Evolutionary conservation across 2,888 invertebrate genomes (phyloP), one percentile per base, ranked within the genome.

Genomic region (Dynastes grantii): DNA sequence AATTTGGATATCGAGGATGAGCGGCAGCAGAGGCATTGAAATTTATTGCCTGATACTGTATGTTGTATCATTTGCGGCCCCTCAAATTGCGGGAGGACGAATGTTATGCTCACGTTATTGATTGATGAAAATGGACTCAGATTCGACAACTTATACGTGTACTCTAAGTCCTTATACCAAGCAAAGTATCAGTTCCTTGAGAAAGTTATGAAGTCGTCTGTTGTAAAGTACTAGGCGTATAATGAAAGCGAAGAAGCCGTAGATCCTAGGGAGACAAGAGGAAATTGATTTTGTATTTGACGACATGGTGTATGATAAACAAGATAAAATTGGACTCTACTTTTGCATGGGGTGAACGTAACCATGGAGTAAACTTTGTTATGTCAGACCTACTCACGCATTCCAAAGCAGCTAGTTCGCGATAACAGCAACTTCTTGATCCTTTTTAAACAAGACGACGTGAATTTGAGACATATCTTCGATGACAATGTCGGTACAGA

Each of bases 71-170:
- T 88, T 78, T 81, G 84, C 8, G 87, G 87, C 11, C 85, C 86
- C 55, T 85, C 85, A n/a, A 85, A 85, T 76, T 86, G 85, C 80
- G 87, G 88, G 1, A 88, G 88, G 83, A 87, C 87, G 4, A 87
- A 87, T 78, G 81, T 85, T 4, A 81, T 88, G 77, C 64, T 87
- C 3, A 81, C 82, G 76, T 82, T 88, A 76, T 79, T 88, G 40
- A 79, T 83, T 45, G 81, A 85, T 80, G 82, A 83, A 9, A 87
- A 87, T 80, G 87, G 87, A 5, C 77, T 87, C 40, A 80, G 82
- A 80, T 88, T 88, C 82, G 80, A 86, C 83, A 88, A 88, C 82
- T 78, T 88, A 53, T 88, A 87, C 78, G 77, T 88, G 16, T 87
- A 86, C 79, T 86, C 86, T 22, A 85, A 86, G 68, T 81, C 81